These are phyloP conservation scores for Distichodus sexfasciatus DNA, from an alignment of 2,797 vertebrate species.

Conservation along the genomic window DNA sequence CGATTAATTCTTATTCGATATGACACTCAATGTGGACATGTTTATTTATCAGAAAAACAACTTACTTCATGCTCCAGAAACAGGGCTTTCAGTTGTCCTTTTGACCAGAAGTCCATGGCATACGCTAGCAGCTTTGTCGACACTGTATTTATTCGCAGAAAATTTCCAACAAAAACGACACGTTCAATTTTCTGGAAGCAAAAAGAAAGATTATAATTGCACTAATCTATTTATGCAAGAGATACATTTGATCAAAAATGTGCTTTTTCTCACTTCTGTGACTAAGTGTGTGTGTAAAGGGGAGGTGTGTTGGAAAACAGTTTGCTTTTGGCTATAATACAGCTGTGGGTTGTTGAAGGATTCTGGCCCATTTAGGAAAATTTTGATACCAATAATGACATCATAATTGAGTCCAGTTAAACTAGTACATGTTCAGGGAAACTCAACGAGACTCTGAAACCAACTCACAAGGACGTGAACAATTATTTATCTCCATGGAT, in stretches of 20 bases:
- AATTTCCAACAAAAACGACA: slow-evolving; percentile 90
- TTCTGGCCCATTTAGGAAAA: too few relatives aligned
- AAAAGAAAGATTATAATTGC: background rate
- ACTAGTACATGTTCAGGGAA: too few relatives aligned
- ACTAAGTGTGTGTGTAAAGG: too few relatives aligned
- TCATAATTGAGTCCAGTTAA: too few relatives aligned
- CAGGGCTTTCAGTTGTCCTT: slow-evolving; percentile 86
- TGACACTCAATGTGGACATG: background rate
- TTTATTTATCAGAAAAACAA: background rate
- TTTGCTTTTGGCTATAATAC: too few relatives aligned
- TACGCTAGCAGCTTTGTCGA: slow-evolving; percentile 89
- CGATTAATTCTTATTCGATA: background rate
- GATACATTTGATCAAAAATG: background rate
- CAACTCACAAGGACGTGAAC: too few relatives aligned
- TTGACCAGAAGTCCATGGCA: slow-evolving; percentile 92
- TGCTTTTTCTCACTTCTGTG: background rate
- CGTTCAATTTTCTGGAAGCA: slow-evolving; percentile 80
- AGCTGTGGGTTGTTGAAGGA: too few relatives aligned
- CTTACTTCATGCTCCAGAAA: slow-evolving; percentile 90
- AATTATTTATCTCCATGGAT: too few relatives aligned
- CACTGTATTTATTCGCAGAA: slow-evolving; percentile 87
- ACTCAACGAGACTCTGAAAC: too few relatives aligned
- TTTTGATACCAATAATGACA: too few relatives aligned
- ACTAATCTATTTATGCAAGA: background rate
- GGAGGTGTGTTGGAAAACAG: too few relatives aligned